Evolutionary conservation across 2,797 vertebrate genomes (phyloP), one percentile per base, ranked within the genome.

Genomic region (Macrochelys suwanniensis): DNA sequence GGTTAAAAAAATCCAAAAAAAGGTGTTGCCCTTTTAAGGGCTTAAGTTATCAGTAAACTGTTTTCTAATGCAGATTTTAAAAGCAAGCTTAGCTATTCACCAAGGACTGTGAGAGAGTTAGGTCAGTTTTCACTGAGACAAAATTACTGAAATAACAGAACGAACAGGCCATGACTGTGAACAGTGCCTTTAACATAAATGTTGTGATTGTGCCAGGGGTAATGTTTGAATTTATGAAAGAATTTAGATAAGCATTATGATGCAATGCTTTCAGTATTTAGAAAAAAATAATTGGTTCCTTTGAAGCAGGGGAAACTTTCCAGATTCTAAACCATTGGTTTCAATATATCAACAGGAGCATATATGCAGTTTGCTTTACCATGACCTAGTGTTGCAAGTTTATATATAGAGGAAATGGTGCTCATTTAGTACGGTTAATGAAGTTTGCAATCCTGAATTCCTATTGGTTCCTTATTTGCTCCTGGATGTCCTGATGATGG

Each of bases 211-310:
- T 95, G 92, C 88, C 85, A 89, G 92, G 54, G 33, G 51, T 95
- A 87, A 92, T 90, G 88, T 95, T 96, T 95, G 92, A 95, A 87
- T 93, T 90, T 91, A 84, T 91, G 90, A 92, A 93, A 93, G 85
- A 96, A 94, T 95, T 96, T 92, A 97, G 94, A 96, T 97, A 97
- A 97, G 94, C 83, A 87, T 61, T 86, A 25, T 96, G 97, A 96
- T 84, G 92, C 90, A 96, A 95, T 93, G 88, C 87, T 88, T 95
- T 90, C 90, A 92, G 93, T 94, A 95, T 96, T 93, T 54, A 88
- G 65, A 96, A 92, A 86, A 95, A 96, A 97, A 95, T 87, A 51
- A 84, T 89, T 88, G 87, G 84, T 11, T 84, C 80, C 93, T 94
- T 95, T 91, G 93, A 95, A 94, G 94, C 74, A 78, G 80, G 83